These are phyloP conservation scores for rat (Rattus norvegicus) DNA, from an alignment of 2,113 vertebrate species.

Conservation along the genomic window GRCr8 NC_086020.1:36991001-36991500, in stretches of 20 bases:
- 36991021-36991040: neutral
- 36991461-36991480: slow-evolving; percentile 37
- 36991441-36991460: slow-evolving; percentile 52
- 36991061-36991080: neutral
- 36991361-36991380: slow-evolving; percentile 21
- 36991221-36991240: slow-evolving; percentile 50
- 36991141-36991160: too few species aligned
- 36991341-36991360: slow-evolving; percentile 5
- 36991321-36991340: slow-evolving; percentile 18
- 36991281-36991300: neutral
- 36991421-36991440: slow-evolving; percentile 21
- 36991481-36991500: neutral
- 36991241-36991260: neutral
- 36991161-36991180: neutral
- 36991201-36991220: neutral
- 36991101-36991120: neutral
- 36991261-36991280: slow-evolving; percentile 16
- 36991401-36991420: neutral
- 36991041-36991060: neutral
- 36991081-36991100: neutral
- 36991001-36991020: neutral
- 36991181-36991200: neutral
- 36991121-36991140: neutral
- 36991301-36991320: slow-evolving; percentile 7
- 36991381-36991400: slow-evolving; percentile 41